Evolutionary conservation across 2,888 invertebrate genomes (phyloP).

Genomic region (Lasiommata megera): DNA sequence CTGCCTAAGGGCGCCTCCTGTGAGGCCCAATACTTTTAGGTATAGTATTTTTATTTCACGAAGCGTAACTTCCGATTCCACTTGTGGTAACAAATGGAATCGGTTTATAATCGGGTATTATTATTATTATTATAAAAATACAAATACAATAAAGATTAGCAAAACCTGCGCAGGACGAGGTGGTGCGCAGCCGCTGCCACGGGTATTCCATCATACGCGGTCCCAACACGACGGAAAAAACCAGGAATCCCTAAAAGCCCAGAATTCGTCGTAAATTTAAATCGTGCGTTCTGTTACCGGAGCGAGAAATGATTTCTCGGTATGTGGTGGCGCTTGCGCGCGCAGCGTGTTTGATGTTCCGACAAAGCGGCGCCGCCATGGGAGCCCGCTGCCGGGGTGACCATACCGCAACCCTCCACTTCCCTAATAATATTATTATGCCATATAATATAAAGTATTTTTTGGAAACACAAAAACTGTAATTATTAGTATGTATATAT

Average conservation of each 20-base stretch:
- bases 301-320: slow-evolving; percentile 42
- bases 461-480: too few species aligned
- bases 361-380: slow-evolving; percentile 59
- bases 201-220: slow-evolving; percentile 3
- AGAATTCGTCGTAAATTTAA: slow-evolving; percentile 34
- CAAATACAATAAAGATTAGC: neutral
- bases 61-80: too few species aligned
- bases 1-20: too few species aligned
- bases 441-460: too few species aligned
- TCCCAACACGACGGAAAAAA: slow-evolving; percentile 17
- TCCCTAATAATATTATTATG: too few species aligned
- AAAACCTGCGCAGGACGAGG: neutral
- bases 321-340: slow-evolving; percentile 35
- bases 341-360: slow-evolving; percentile 60
- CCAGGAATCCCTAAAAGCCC: slow-evolving; percentile 23
- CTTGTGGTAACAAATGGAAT: too few species aligned
- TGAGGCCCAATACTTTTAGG: too few species aligned
- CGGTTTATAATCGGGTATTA: too few species aligned
- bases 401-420: neutral
- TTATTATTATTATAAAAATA: too few species aligned
- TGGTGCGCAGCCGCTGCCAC: neutral
- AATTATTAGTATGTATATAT: too few species aligned
- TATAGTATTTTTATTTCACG: too few species aligned
- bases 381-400: slow-evolving; percentile 15
- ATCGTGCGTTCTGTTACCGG: slow-evolving; percentile 39